Evolutionary conservation across 2,797 vertebrate genomes (phyloP).

Genomic region (Chaenodraco wilsoni): DNA sequence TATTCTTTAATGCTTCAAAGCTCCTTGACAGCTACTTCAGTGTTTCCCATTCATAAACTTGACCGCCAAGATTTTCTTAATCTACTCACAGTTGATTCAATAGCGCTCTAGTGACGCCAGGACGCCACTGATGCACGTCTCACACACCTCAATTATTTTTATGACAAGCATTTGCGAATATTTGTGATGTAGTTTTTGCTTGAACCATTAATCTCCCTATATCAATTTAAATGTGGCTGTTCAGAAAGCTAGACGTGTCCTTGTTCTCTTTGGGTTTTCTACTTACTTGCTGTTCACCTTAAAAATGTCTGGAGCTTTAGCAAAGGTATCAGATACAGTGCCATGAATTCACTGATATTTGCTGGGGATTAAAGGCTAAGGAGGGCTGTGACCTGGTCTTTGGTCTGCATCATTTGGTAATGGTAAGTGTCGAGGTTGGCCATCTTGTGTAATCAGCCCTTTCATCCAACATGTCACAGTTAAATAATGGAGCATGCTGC

Average conservation of each 20-base stretch:
- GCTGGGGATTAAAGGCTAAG: background rate
- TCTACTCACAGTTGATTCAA: too few relatives aligned
- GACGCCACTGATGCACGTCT: too few relatives aligned
- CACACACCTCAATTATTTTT: background rate
- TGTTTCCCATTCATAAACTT: too few relatives aligned
- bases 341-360: background rate
- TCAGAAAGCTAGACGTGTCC: background rate
- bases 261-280: background rate
- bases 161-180: background rate
- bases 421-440: background rate
- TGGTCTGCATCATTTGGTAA: slow-evolving; percentile 2
- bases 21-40: background rate
- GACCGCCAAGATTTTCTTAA: too few relatives aligned
- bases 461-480: background rate
- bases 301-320: background rate
- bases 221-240: background rate
- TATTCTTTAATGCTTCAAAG: background rate
- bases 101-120: too few relatives aligned
- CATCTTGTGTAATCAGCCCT: slow-evolving; percentile 14
- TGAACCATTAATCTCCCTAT: background rate
- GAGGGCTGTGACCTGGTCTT: background rate
- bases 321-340: background rate
- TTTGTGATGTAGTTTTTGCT: background rate
- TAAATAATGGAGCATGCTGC: background rate
- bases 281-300: too few relatives aligned